These are phyloP conservation scores for Penaeus vannamei DNA, from an alignment of 1,140 invertebrate species.

Conservation along the genomic window DNA sequence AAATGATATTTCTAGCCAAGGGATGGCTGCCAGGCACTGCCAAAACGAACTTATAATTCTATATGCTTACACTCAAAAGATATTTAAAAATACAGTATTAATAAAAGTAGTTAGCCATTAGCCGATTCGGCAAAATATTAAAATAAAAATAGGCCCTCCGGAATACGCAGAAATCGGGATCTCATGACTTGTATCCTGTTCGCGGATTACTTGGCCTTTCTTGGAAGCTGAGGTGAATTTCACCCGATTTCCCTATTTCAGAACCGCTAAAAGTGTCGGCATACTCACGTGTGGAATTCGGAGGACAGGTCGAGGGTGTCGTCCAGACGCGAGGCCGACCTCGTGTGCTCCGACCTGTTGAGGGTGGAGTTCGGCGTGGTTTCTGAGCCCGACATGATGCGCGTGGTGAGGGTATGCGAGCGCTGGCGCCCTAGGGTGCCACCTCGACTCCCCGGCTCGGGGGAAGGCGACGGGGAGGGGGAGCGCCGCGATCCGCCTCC, in stretches of 20 bases:
- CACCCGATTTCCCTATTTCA: neutral
- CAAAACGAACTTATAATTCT: no score
- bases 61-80: no score
- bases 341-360: constrained; percentile 61
- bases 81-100: no score
- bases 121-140: no score
- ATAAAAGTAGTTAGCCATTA: no score
- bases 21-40: no score
- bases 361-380: constrained; percentile 61
- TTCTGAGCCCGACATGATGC: constrained; percentile 63
- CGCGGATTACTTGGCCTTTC: no score
- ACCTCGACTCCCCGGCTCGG: constrained; percentile 65
- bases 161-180: no score
- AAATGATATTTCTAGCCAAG: no score
- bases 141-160: no score
- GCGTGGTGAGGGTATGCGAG: constrained; percentile 65
- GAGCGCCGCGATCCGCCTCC: constrained; percentile 24
- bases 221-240: no score
- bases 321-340: constrained; percentile 66
- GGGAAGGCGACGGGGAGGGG: constrained; percentile 63
- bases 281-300: constrained; percentile 64
- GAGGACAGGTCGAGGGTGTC: constrained; percentile 57
- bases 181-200: no score
- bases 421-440: constrained; percentile 63
- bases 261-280: neutral